phyloP scores from a whole-genome alignment of 2,797 vertebrate species.

The Chrosomus eos region DNA sequence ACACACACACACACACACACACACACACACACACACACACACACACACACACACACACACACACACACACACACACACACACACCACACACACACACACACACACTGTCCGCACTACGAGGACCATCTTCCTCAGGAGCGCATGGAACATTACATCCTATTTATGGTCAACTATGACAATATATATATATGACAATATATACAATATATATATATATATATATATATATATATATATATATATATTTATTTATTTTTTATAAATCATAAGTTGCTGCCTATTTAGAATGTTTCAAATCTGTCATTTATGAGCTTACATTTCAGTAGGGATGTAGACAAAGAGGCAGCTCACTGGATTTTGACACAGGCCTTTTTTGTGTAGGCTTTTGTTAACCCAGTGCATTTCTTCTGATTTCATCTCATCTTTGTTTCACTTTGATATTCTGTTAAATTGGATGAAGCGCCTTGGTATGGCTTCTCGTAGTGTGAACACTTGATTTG shows the following conservation, averaged over 20 bases:
- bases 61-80: no score
- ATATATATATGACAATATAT: no score
- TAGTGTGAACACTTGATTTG: conserved; percentile 41
- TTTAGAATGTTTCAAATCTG: not conserved
- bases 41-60: no score
- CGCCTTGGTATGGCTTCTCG: conserved; percentile 2
- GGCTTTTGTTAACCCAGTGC: conserved; percentile 9
- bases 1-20: no score
- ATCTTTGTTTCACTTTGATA: conserved; percentile 33
- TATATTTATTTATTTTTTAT: not conserved
- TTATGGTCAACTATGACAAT: no score
- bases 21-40: no score
- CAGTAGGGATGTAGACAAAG: not conserved
- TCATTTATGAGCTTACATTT: not conserved
- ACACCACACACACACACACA: no score
- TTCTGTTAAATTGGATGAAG: conserved; percentile 36
- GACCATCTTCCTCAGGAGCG: no score
- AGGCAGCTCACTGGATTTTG: not conserved
- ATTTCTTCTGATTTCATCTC: conserved; percentile 29
- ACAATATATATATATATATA: no score
- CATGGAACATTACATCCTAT: no score
- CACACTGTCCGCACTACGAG: no score
- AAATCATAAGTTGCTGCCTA: not conserved
- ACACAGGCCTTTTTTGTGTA: not conserved
- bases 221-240: no score